A percentile compares a stretch with the other conserved stretches of the same genome.
These are phyloP conservation scores for Lymantria dispar DNA, from an alignment of 2,888 invertebrate species.

Conservation along the genomic window DNA sequence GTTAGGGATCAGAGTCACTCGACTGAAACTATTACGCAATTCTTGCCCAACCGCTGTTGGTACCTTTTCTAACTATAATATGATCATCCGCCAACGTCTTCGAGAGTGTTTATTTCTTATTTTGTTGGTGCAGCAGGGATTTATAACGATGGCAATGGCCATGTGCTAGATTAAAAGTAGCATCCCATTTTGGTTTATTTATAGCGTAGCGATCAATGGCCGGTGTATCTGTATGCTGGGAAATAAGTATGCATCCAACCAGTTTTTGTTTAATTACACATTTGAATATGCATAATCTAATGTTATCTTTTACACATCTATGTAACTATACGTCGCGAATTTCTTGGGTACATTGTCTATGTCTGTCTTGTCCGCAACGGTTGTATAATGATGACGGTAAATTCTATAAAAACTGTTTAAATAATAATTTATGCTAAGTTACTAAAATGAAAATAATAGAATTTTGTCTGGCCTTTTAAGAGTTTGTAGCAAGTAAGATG, in stretches of 20 bases:
- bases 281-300: no score
- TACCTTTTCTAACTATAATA: constrained; percentile 11
- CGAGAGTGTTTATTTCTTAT: neutral
- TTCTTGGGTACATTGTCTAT: no score
- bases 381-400: no score
- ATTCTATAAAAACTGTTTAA: no score
- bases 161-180: constrained; percentile 7
- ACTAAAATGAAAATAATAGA: no score
- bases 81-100: neutral
- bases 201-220: neutral
- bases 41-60: constrained; percentile 26
- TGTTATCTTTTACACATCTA: no score
- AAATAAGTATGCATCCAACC: neutral
- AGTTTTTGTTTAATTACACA: neutral
- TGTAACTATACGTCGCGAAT: no score
- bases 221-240: neutral
- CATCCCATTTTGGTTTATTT: constrained; percentile 2
- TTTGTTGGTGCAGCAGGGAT: neutral
- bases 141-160: constrained; percentile 2
- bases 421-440: no score
- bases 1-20: constrained; percentile 35
- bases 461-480: no score
- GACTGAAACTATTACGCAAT: constrained; percentile 40
- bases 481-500: no score
- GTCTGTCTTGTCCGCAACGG: no score